Evolutionary conservation across 2,797 vertebrate genomes (phyloP).

Genomic region (Eospalax fontanierii): DNA sequence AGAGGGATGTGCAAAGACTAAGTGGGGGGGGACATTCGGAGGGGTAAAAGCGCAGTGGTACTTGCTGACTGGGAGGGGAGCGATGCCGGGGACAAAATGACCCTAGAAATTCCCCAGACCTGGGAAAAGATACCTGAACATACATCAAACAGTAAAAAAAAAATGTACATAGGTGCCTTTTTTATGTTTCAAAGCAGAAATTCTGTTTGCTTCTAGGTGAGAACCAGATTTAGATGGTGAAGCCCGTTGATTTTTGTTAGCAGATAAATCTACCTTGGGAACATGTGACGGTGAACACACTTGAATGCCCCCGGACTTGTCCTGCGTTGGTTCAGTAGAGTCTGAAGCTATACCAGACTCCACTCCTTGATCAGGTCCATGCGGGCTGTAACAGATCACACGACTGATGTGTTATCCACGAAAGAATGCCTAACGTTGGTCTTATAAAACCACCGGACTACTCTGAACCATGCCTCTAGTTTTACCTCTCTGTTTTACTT

Average conservation of each 20-base stretch:
- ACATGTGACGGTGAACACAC: not conserved
- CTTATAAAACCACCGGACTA: not conserved
- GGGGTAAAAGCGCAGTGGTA: not conserved
- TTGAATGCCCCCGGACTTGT: not conserved
- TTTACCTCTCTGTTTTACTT: not conserved
- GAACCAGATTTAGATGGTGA: constrained; percentile 12
- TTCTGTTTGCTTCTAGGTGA: not conserved
- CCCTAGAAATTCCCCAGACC: not conserved
- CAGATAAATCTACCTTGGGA: no score
- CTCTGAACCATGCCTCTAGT: not conserved
- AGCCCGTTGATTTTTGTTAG: not conserved
- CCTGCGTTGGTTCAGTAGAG: not conserved
- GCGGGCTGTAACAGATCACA: not conserved
- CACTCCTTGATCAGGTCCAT: not conserved
- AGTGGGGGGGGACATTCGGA: not conserved
- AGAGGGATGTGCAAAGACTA: not conserved
- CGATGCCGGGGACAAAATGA: not conserved
- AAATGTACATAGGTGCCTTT: not conserved
- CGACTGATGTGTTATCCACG: accelerated
- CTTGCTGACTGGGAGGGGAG: not conserved
- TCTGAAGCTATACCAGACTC: not conserved
- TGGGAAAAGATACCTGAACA: not conserved
- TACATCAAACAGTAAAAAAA: not conserved
- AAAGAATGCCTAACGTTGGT: not conserved
- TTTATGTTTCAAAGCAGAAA: not conserved